Evolutionary conservation across 2,797 vertebrate species (phyloP).

Genomic region (Phataginus tetradactyla): DNA sequence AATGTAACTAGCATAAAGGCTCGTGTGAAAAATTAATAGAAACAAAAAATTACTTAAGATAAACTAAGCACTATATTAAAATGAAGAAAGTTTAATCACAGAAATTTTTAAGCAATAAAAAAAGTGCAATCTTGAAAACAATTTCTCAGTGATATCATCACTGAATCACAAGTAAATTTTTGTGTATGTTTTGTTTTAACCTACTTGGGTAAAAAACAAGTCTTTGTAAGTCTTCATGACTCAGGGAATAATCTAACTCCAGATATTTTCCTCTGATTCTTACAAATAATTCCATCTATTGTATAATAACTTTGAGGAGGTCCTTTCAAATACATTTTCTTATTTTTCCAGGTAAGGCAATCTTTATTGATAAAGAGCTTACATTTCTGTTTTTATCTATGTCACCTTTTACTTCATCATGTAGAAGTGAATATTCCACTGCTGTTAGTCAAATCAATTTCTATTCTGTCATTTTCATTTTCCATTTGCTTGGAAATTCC

Average conservation of each 20-base stretch:
- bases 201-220: not conserved
- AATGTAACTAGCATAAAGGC: not conserved
- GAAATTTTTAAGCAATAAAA: not conserved
- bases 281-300: not conserved
- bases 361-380: not conserved
- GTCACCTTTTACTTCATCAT: not conserved
- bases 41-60: not conserved
- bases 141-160: not conserved
- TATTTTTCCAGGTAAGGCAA: slow-evolving; percentile 3
- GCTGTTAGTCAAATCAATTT: not conserved
- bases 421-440: not conserved
- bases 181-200: not conserved
- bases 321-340: not conserved
- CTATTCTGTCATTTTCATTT: not conserved
- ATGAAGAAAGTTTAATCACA: not conserved
- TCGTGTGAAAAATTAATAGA: not conserved
- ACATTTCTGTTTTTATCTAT: not conserved
- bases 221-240: not conserved
- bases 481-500: slow-evolving; percentile 19
- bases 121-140: not conserved
- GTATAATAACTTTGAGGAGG: not conserved
- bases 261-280: slow-evolving; percentile 37
- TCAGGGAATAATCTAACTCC: not conserved
- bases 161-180: slow-evolving; percentile 14
- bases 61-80: not conserved